Percentiles rank a stretch among this genome's conserved stretches.
These are phyloP conservation scores for Oeneis ivallda DNA, from an alignment of 2,888 invertebrate species.

Conservation along the genomic window DNA sequence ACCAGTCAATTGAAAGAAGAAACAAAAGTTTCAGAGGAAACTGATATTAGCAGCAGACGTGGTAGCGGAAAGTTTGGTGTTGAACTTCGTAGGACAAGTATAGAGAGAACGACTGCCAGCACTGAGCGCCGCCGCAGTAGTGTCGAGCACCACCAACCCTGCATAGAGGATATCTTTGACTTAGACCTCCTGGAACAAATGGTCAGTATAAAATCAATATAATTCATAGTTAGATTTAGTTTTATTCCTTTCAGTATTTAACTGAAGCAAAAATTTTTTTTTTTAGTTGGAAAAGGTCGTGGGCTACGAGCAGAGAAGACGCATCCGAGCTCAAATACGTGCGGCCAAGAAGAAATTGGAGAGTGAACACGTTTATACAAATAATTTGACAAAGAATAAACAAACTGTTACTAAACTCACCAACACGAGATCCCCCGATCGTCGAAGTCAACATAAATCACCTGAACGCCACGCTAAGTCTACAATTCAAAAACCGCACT, in stretches of 20 bases:
- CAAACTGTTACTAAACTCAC: slow-evolving; percentile 48
- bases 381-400: slow-evolving; percentile 51
- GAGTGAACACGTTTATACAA: slow-evolving; percentile 50
- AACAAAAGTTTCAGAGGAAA: slow-evolving; percentile 56
- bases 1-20: slow-evolving; percentile 70
- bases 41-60: slow-evolving; percentile 74
- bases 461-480: slow-evolving; percentile 51
- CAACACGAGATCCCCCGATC: slow-evolving; percentile 55
- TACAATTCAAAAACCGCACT: slow-evolving; percentile 46
- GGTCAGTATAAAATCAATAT: slow-evolving; percentile 72
- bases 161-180: slow-evolving; percentile 88
- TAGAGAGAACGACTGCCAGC: slow-evolving; percentile 72
- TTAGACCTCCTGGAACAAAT: slow-evolving; percentile 86
- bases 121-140: slow-evolving; percentile 74
- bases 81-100: slow-evolving; percentile 82
- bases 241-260: neutral
- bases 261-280: slow-evolving; percentile 20
- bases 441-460: slow-evolving; percentile 43
- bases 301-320: slow-evolving; percentile 88
- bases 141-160: slow-evolving; percentile 74
- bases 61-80: slow-evolving; percentile 86
- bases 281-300: slow-evolving; percentile 87
- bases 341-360: slow-evolving; percentile 84
- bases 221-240: neutral
- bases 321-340: slow-evolving; percentile 89